phyloP scores from a whole-genome alignment of 2,888 invertebrate species.

The Ormyrus nitidulus region DNA sequence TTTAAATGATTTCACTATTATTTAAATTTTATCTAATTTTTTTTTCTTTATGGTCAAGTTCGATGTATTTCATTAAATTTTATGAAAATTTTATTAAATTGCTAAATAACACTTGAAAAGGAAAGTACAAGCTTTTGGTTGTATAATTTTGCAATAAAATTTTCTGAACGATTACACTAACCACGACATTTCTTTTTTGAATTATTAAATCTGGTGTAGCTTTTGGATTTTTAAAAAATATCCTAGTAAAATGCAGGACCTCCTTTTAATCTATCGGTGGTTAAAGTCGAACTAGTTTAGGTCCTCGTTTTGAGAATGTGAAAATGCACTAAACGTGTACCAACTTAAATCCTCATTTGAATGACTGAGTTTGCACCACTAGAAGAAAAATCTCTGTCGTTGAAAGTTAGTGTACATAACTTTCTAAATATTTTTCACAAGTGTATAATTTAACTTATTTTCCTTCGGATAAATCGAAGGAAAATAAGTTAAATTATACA shows the following conservation, averaged over 20 bases:
- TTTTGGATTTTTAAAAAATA: slow-evolving; percentile 32
- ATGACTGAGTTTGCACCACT: background rate
- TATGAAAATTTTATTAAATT: no score
- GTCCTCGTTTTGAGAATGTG: slow-evolving; percentile 15
- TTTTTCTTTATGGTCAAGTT: background rate
- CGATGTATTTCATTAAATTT: background rate
- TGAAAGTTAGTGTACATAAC: no score
- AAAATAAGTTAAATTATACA: no score
- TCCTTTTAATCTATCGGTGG: slow-evolving; percentile 8
- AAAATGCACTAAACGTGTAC: background rate
- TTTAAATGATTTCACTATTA: slow-evolving; percentile 35
- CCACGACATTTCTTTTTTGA: no score
- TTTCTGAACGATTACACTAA: no score
- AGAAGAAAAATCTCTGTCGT: background rate
- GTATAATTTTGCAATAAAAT: background rate
- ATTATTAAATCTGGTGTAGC: no score
- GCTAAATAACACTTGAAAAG: no score
- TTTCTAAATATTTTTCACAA: no score
- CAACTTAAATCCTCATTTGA: no score
- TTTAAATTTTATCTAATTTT: slow-evolving; percentile 28
- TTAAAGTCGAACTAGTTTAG: slow-evolving; percentile 3
- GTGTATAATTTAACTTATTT: no score
- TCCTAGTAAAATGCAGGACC: slow-evolving; percentile 36
- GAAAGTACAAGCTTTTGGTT: background rate
- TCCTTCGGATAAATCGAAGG: no score